phyloP scores from a whole-genome alignment of 1,140 invertebrate species.

The Adelges cooleyi region DNA sequence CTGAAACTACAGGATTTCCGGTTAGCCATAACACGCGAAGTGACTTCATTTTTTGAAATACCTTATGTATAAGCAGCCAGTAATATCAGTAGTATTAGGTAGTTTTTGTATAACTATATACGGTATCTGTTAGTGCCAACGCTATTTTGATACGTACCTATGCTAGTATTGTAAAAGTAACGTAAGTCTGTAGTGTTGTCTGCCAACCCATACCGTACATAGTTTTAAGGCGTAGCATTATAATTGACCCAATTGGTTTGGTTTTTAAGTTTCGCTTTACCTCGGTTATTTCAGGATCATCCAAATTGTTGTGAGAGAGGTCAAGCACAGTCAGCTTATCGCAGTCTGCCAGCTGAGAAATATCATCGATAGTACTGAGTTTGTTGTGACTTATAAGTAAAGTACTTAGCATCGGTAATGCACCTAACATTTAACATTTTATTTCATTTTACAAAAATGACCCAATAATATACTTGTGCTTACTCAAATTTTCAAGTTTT shows the following conservation, averaged over 20 bases:
- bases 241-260: too few relatives aligned
- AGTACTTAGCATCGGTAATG: constrained; percentile 56
- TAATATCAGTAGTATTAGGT: neutral
- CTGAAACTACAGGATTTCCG: neutral
- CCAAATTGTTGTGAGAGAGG: constrained; percentile 77
- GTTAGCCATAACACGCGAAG: neutral
- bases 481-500: constrained; percentile 51
- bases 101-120: neutral
- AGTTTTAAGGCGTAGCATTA: too few relatives aligned
- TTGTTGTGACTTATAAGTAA: constrained; percentile 77
- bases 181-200: neutral
- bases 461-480: constrained; percentile 29
- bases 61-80: too few relatives aligned
- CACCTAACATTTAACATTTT: constrained; percentile 42
- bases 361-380: constrained; percentile 52
- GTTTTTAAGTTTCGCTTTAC: too few relatives aligned
- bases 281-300: constrained; percentile 48
- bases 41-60: neutral
- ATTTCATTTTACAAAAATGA: constrained; percentile 29
- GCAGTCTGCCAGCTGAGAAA: constrained; percentile 61
- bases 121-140: neutral
- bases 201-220: neutral
- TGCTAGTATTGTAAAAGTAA: neutral
- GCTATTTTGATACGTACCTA: neutral
- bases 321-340: constrained; percentile 67